These are phyloP conservation scores for Ramphastos sulfuratus DNA, from an alignment of 2,113 vertebrate species.

Conservation along the genomic window DNA sequence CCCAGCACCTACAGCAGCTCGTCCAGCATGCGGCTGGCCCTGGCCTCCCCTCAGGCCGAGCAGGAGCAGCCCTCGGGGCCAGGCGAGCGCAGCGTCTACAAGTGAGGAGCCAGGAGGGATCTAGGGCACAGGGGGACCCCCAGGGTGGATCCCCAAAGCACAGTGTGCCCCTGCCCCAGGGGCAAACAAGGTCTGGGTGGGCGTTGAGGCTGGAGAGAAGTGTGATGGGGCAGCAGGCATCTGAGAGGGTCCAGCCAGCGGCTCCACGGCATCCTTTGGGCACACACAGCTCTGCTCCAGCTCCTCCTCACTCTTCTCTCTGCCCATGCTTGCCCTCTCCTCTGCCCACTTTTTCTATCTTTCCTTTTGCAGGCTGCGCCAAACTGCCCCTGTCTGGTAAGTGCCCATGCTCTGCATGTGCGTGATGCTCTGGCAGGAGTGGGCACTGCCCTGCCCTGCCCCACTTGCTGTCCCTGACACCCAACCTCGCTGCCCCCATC, in stretches of 20 bases:
- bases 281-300: neutral
- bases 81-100: slow-evolving; percentile 80
- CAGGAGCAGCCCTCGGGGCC: neutral
- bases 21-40: neutral
- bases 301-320: slow-evolving; percentile 24
- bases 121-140: neutral
- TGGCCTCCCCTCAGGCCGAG: neutral
- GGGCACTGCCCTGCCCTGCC: neutral
- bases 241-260: neutral
- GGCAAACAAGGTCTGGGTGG: neutral
- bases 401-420: slow-evolving; percentile 58
- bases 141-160: neutral
- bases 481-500: neutral
- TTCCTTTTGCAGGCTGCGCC: slow-evolving; percentile 85
- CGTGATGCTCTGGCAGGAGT: accelerated
- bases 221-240: neutral
- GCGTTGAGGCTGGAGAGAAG: neutral
- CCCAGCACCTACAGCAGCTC: slow-evolving; percentile 2
- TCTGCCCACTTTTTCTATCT: slow-evolving; percentile 76
- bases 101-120: slow-evolving; percentile 76
- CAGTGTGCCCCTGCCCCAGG: neutral
- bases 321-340: slow-evolving; percentile 63
- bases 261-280: neutral
- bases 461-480: neutral
- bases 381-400: slow-evolving; percentile 86